Evolutionary conservation across 1,140 invertebrate species (phyloP).

Genomic region (Brevipalpus yothersi): DNA sequence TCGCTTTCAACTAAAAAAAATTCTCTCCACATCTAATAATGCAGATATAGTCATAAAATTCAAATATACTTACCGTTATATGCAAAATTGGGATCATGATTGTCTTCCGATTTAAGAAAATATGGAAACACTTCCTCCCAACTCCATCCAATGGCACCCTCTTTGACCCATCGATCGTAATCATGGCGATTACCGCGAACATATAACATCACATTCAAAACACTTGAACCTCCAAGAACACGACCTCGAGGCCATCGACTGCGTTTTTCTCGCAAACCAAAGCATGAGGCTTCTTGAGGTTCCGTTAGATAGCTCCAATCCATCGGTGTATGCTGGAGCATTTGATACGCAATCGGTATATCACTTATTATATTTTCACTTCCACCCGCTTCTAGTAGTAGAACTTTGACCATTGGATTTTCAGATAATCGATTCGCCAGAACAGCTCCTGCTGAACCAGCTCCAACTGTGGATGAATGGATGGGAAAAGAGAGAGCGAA

Average conservation of each 20-base stretch:
- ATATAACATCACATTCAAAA: constrained; percentile 86
- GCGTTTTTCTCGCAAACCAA: constrained; percentile 42
- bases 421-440: constrained; percentile 34
- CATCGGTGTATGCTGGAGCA: constrained; percentile 49
- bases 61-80: constrained; percentile 15
- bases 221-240: constrained; percentile 45
- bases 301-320: constrained; percentile 71
- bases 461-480: constrained; percentile 28
- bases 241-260: constrained; percentile 16
- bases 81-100: constrained; percentile 36
- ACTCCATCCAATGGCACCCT: constrained; percentile 76
- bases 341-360: constrained; percentile 60
- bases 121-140: constrained; percentile 60
- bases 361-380: constrained; percentile 73
- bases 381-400: constrained; percentile 40
- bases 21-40: neutral
- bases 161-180: constrained; percentile 69
- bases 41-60: neutral
- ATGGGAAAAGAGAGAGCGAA: neutral
- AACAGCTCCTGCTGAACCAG: constrained; percentile 42
- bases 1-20: too few species aligned
- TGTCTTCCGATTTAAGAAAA: constrained; percentile 69
- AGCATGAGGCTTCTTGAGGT: constrained; percentile 53
- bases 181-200: constrained; percentile 73
- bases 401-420: constrained; percentile 29